phyloP scores from a whole-genome alignment of 2,888 invertebrate genomes.

The Achlya flavicornis region DNA sequence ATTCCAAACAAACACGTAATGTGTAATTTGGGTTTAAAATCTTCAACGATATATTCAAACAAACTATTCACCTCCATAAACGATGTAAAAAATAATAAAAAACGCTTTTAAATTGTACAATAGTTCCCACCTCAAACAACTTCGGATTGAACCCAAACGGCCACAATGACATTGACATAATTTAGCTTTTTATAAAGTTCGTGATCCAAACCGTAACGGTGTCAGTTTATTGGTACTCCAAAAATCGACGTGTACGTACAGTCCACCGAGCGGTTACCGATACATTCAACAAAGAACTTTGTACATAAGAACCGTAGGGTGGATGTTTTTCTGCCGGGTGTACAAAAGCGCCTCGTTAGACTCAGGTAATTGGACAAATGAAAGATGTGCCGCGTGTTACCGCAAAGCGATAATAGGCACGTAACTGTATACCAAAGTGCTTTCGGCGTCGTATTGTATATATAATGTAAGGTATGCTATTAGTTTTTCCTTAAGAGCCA shows the following conservation, averaged over 20 bases:
- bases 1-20: neutral
- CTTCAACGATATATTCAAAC: neutral
- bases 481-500: constrained; percentile 12
- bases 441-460: constrained; percentile 26
- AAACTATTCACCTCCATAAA: neutral
- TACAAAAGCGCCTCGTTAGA: constrained; percentile 49
- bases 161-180: constrained; percentile 42
- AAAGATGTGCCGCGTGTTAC: constrained; percentile 40
- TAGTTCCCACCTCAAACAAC: neutral
- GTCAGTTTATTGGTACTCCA: constrained; percentile 37
- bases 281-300: constrained; percentile 20
- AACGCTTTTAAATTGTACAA: neutral
- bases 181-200: constrained; percentile 46
- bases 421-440: constrained; percentile 39
- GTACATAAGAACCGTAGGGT: constrained; percentile 27
- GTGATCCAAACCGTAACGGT: constrained; percentile 56
- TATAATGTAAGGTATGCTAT: constrained; percentile 16
- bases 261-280: constrained; percentile 20
- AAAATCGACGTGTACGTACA: constrained; percentile 26
- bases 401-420: constrained; percentile 47
- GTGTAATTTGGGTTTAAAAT: neutral
- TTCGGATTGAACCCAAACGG: constrained; percentile 6
- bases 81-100: neutral
- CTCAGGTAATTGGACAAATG: constrained; percentile 52
- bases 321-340: constrained; percentile 22